Percentiles rank a stretch among this genome's conserved stretches.
Evolutionary conservation across 2,888 invertebrate species (phyloP).

Genomic region (Caenorhabditis sp.): DNA sequence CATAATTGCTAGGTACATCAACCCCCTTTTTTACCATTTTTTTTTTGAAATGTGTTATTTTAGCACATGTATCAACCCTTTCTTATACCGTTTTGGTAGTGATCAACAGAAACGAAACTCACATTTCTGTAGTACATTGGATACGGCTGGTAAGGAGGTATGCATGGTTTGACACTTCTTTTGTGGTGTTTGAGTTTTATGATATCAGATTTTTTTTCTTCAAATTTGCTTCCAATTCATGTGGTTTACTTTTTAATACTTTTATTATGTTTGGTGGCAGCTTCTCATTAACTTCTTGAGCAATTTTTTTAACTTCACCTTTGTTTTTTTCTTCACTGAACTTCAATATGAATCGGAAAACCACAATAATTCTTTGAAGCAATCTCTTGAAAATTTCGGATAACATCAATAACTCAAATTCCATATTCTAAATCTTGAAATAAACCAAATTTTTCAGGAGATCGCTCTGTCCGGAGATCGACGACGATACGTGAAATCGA

Average conservation of each 20-base stretch:
- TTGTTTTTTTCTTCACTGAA: background rate
- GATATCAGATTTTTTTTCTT: background rate
- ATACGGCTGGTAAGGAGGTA: conserved; percentile 48
- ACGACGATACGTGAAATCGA: conserved; percentile 40
- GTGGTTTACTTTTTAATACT: conserved; percentile 3
- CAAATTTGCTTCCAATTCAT: background rate
- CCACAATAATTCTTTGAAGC: too few relatives aligned
- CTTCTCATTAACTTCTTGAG: background rate
- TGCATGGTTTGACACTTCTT: conserved; percentile 23
- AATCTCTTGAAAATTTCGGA: too few relatives aligned
- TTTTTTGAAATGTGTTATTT: too few relatives aligned
- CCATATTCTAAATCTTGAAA: too few relatives aligned
- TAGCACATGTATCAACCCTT: conserved; percentile 62
- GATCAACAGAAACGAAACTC: conserved; percentile 33
- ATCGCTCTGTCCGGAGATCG: conserved; percentile 34
- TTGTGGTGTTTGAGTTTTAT: too few relatives aligned
- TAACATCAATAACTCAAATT: too few relatives aligned
- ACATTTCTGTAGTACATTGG: conserved; percentile 35
- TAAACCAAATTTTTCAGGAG: conserved; percentile 22
- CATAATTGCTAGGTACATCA: conserved; percentile 60
- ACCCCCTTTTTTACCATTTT: too few relatives aligned
- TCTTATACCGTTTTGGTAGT: conserved; percentile 54
- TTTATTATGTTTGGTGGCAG: background rate
- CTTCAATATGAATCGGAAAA: too few relatives aligned
- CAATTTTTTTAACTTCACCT: background rate